Base-by-base conservation (phyloP, 2,888 invertebrate species). In the Habrosyne pyritoides region DNA sequence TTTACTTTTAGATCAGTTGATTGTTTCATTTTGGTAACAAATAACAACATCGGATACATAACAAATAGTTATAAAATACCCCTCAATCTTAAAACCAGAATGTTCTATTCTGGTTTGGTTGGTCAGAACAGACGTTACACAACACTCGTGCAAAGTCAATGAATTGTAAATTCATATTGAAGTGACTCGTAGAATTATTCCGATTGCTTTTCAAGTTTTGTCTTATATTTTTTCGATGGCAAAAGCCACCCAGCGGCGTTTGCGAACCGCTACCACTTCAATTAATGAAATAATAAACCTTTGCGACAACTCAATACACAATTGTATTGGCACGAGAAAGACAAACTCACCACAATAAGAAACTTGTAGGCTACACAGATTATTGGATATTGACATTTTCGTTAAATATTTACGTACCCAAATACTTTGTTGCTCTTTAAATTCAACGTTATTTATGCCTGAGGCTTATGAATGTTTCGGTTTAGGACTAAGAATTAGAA, bases 221-320 rank as follows among this genome's bases (percentile, higher is more conserved):
- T 61, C 63, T 69, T 66, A 62, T 64, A 61, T 71, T 74, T 73
- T 75, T 50, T 58, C 61, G 55, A 65, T 69, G 61, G 66, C 66
- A 74, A 75, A 74, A 67, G 60, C 58, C 62, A 58, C 53, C 60
- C 61, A 24, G 55, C 49, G 60, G 64, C 57, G 59, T 66, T 60
- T 54, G 64, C 62, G 53, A 56, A 64, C 62, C 52, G 64, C 65
- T 56, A 63, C 65, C 69, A 74, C 71, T 80, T 73, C 71, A 72
- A 71, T 75, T 79, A 79, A 76, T 79, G 62, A 79, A 75, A 76
- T 75, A 75, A 77, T 77, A 77, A 73, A 73, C 68, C 68, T 65
- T 64, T 57, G 60, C 69, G 66, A 69, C 66, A 68, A 68, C 67
- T 64, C 62, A 42, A 53, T 47, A 56, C 50, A 56, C 22, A 26